phyloP scores from a whole-genome alignment of 2,888 invertebrate genomes.

The Ennomos fuscantarius region DNA sequence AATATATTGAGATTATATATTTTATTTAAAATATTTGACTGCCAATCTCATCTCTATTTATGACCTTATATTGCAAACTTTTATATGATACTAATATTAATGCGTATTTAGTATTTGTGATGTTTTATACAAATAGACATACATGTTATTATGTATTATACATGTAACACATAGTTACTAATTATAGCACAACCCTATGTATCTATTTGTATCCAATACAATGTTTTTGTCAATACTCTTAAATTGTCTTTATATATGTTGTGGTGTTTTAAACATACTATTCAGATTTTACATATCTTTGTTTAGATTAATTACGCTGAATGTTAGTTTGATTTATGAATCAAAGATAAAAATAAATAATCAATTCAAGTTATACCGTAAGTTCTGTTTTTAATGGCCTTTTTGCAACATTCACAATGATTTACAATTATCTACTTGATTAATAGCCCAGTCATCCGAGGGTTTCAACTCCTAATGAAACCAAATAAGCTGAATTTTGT shows the following conservation, averaged over 20 bases:
- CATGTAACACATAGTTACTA: slow-evolving; percentile 7
- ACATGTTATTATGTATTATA: background rate
- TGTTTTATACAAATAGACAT: slow-evolving; percentile 4
- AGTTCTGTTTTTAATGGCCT: no score
- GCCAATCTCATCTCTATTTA: slow-evolving; percentile 17
- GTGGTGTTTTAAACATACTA: slow-evolving; percentile 21
- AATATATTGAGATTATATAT: no score
- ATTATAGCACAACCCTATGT: slow-evolving; percentile 8
- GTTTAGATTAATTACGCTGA: slow-evolving; percentile 10
- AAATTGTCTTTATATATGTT: slow-evolving; percentile 18
- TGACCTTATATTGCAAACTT: slow-evolving; percentile 14
- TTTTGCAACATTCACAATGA: no score
- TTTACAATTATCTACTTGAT: no score
- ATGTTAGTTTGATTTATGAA: slow-evolving; percentile 14
- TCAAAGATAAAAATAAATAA: slow-evolving; percentile 5
- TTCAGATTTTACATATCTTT: slow-evolving; percentile 24
- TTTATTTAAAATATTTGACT: background rate
- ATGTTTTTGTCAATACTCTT: slow-evolving; percentile 12
- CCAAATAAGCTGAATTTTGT: no score
- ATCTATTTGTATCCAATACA: slow-evolving; percentile 11
- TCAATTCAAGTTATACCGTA: no score
- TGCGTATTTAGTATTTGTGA: slow-evolving; percentile 13
- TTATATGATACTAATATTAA: slow-evolving; percentile 24
- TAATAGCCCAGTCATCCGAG: no score
- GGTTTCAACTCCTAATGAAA: no score